These are phyloP conservation scores for Synodontis membranacea DNA, from an alignment of 2,113 vertebrate genomes.

Conservation along the genomic window DNA sequence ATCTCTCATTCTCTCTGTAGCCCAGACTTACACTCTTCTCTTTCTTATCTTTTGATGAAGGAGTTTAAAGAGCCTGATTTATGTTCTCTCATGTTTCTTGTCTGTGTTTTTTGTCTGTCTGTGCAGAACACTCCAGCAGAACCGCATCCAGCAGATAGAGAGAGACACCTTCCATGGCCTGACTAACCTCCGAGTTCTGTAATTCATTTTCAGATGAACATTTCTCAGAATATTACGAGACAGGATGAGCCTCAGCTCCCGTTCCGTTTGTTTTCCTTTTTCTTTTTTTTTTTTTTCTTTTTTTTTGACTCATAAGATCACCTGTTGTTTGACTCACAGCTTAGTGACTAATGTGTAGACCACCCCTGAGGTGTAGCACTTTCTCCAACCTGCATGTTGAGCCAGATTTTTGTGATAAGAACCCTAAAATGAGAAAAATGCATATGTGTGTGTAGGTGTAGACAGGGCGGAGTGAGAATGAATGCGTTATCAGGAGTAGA, in stretches of 20 bases:
- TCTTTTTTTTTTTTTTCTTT: no score
- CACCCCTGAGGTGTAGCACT: not conserved
- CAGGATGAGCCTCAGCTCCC: not conserved
- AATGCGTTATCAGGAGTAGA: not conserved
- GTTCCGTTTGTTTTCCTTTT: not conserved
- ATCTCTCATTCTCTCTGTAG: not conserved
- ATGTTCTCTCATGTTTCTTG: not conserved
- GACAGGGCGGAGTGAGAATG: not conserved
- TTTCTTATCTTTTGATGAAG: not conserved
- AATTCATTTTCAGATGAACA: conserved; percentile 50
- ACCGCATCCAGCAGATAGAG: conserved; percentile 83
- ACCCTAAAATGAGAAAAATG: not conserved
- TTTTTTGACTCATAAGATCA: not conserved
- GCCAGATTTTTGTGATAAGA: not conserved
- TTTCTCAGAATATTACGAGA: not conserved
- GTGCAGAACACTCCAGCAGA: conserved; percentile 88
- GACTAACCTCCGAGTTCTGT: conserved; percentile 84
- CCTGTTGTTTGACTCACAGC: conserved; percentile 9
- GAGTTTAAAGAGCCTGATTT: not conserved
- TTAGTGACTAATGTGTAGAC: not conserved
- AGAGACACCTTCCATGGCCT: conserved; percentile 85
- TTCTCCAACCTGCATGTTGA: not conserved
- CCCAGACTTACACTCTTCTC: not conserved
- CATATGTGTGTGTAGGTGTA: not conserved
- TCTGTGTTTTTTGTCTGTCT: not conserved